These are phyloP conservation scores for Chromobotia macracanthus DNA, from an alignment of 2,797 vertebrate species.

Conservation along the genomic window DNA sequence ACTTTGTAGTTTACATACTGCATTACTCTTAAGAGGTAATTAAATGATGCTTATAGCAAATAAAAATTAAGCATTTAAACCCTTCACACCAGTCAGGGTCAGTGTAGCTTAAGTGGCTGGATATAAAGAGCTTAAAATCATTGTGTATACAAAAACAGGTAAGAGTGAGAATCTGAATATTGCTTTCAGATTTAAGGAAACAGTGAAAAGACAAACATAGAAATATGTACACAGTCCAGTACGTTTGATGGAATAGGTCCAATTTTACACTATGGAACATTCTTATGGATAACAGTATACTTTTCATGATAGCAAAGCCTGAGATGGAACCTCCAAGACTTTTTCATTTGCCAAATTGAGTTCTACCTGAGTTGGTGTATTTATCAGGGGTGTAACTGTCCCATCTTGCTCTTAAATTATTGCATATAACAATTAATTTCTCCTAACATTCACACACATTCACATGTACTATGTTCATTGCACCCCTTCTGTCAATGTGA, in stretches of 20 bases:
- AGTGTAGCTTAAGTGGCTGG: constrained; percentile 63
- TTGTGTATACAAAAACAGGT: constrained; percentile 58
- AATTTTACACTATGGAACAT: constrained; percentile 36
- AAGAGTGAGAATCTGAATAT: constrained; percentile 57
- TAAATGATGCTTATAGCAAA: constrained; percentile 58
- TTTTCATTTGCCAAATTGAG: constrained; percentile 51
- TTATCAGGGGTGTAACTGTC: constrained; percentile 62
- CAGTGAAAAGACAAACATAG: constrained; percentile 43
- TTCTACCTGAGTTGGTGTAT: constrained; percentile 61
- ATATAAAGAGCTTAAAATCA: constrained; percentile 57
- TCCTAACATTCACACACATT: constrained; percentile 33
- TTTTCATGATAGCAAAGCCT: constrained; percentile 45
- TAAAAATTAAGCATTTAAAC: constrained; percentile 51
- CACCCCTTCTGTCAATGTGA: constrained; percentile 36
- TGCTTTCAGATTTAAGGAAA: constrained; percentile 69
- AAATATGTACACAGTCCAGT: constrained; percentile 59
- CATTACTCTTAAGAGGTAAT: constrained; percentile 57
- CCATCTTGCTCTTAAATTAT: constrained; percentile 58
- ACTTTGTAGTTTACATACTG: constrained; percentile 66
- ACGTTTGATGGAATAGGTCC: constrained; percentile 66
- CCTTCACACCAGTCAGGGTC: constrained; percentile 68
- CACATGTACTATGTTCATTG: constrained; percentile 19
- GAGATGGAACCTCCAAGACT: constrained; percentile 32
- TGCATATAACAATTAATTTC: constrained; percentile 49
- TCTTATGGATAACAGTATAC: constrained; percentile 50